Percentiles rank a stretch among this genome's conserved stretches.
These are phyloP conservation scores for Drosophila gaucha DNA, from an alignment of 2,888 invertebrate species.

Conservation along the genomic window DNA sequence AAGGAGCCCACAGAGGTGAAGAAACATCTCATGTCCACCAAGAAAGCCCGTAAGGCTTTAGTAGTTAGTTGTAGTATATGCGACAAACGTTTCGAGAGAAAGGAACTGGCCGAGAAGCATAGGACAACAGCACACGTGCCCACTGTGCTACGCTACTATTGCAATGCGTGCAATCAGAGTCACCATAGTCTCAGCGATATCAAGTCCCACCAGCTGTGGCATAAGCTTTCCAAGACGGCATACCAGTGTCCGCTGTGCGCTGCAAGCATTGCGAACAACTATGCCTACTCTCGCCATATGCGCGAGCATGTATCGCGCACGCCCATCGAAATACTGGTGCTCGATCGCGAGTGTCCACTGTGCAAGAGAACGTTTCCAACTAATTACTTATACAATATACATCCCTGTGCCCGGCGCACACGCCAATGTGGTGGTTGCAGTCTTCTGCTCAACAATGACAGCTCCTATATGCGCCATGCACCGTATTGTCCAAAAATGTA, in stretches of 20 bases:
- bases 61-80: constrained; percentile 79
- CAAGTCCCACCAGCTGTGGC: constrained; percentile 85
- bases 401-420: constrained; percentile 81
- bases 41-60: constrained; percentile 49
- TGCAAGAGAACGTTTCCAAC: constrained; percentile 82
- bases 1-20: constrained; percentile 66
- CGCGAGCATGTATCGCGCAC: constrained; percentile 71
- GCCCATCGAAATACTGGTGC: constrained; percentile 65
- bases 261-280: constrained; percentile 73
- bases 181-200: constrained; percentile 83
- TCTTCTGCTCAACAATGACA: constrained; percentile 66
- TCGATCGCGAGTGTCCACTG: constrained; percentile 82
- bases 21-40: constrained; percentile 5
- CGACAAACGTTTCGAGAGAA: constrained; percentile 70
- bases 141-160: constrained; percentile 82
- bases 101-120: constrained; percentile 77
- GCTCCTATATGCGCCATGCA: constrained; percentile 79
- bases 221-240: constrained; percentile 82
- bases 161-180: constrained; percentile 86
- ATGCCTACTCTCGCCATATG: constrained; percentile 77
- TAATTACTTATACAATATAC: constrained; percentile 83
- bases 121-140: constrained; percentile 74
- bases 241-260: constrained; percentile 85
- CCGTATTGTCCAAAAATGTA: constrained; percentile 77
- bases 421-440: constrained; percentile 83